Evolutionary conservation across 2,113 vertebrate genomes (phyloP), one percentile per base, ranked within the genome.

Genomic region (Toxotes chatareus): DNA sequence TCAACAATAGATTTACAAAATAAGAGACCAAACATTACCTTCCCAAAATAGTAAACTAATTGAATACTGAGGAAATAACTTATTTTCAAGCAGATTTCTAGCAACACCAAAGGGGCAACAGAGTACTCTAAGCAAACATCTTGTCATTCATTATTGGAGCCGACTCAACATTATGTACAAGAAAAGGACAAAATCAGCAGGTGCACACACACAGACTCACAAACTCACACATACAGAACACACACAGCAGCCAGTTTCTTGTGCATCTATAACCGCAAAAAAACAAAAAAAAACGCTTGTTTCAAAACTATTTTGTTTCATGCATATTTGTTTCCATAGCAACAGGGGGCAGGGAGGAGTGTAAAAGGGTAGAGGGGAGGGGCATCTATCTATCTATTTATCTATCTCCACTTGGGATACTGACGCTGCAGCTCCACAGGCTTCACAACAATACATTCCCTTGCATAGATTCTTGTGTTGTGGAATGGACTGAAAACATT

Each of bases 381-480:
- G 60, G 14, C 0, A 27, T 82, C 73, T 61, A 13, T 82, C 55
- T 82, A 21, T 79, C 60, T 44, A 14, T 56, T 12, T 31, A 31
- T 31, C 13, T 57, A 14, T 57, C 32, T 76, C 80, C 27, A 32
- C 38, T 77, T 42, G 59, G 84, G 86, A 65, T 40, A 27, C 47
- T 72, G 74, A 75, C 64, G 32, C 73, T 38, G 79, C 82, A 75
- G 82, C 76, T 82, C 76, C 62, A 40, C 72, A 38, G 77, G 68
- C 59, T 73, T 82, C 57, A 86, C 74, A 81, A 82, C 60, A 59
- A 69, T 77, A 80, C 85, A 57, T 90, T 93, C 83, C 83, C 86
- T 95, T 95, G 95, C 95, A 96, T 95, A 95, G 94, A 92, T 95
- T 93, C 73, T 84, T 84, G 57, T 92, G 66, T 79, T 79, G 76